Conservation (phyloP, 2,113 vertebrate species). For the Amphilophus citrinellus region DNA sequence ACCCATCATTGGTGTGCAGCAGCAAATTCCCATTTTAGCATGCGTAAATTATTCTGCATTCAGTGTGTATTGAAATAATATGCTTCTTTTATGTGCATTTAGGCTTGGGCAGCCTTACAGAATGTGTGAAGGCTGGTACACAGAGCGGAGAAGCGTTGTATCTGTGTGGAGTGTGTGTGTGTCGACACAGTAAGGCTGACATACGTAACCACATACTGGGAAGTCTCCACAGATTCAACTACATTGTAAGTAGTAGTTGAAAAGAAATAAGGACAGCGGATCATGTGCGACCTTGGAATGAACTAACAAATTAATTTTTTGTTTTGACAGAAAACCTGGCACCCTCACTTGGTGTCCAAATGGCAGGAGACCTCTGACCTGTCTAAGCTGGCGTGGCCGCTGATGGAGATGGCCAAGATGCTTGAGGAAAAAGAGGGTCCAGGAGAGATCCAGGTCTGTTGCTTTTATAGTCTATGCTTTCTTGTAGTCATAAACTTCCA, state of each 20-base stretch:
- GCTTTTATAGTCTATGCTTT: not conserved
- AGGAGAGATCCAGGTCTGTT: constrained; percentile 66
- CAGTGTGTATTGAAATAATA: not conserved
- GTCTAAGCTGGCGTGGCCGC: constrained; percentile 69
- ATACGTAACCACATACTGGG: constrained; percentile 78
- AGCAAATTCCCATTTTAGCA: not conserved
- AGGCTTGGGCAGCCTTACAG: constrained; percentile 72
- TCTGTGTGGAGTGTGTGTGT: constrained; percentile 71
- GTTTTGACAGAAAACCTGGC: constrained; percentile 61
- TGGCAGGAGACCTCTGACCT: constrained; percentile 57
- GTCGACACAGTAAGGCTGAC: constrained; percentile 66
- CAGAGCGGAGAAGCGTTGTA: constrained; percentile 46
- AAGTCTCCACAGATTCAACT: constrained; percentile 77
- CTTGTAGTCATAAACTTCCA: not conserved
- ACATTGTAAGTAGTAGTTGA: constrained; percentile 67
- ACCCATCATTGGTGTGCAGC: constrained; percentile 75
- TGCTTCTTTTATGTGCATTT: constrained; percentile 7
- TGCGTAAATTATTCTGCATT: not conserved
- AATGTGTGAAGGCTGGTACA: constrained; percentile 62
- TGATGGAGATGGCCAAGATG: constrained; percentile 72
- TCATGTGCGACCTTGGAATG: not conserved
- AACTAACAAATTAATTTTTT: not conserved
- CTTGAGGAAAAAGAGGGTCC: constrained; percentile 72
- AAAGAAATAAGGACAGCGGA: not conserved
- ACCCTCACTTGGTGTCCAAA: constrained; percentile 50